Base-by-base conservation (phyloP, 2,888 invertebrate species). In the Perizoma affinitatum region DNA sequence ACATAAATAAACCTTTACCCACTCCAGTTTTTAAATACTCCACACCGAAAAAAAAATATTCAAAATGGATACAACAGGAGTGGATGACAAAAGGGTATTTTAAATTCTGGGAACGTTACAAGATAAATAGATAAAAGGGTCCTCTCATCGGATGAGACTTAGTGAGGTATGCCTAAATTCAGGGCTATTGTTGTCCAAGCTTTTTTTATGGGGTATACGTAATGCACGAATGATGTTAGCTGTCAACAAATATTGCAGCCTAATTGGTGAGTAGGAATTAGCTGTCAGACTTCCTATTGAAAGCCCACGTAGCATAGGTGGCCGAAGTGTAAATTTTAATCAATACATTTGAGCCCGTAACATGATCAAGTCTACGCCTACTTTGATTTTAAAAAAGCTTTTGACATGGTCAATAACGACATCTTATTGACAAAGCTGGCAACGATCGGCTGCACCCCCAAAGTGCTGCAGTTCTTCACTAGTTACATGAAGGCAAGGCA, bases 181-280 rank as follows among this genome's bases (percentile, higher is more conserved):
- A 79, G 72, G 67, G 66, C 69, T 65, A 67, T 73, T 58, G 71
- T 68, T 70, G 67, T 71, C 63, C 65, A 69, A 74, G 40, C 53
- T 9, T 35, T 40, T 10, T 40, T 41, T 6, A 41, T 1, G 4
- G 47, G 66, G 76, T 22, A 22, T 22, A 22, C 22, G 74, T 82
- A 84, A 88, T 86, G 88, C 83, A 81, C 72, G 75, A 86, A 85
- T 80, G 80, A 68, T 87, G 86, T 88, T 69, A 76, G 73, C 79
- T 82, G 84, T 81, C 84, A 76, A 71, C 75, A 62, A 62, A 65
- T 62, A 58, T 66, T 11, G 40, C 22, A 11, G 35, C 41, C 33
- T 52, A 48, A 48, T 48, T 34, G 48, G 7, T 11, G 11, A 35
- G 22, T 40, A 38, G 41, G 34, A 10, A 22, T 38, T 33, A n/a